phyloP scores from a whole-genome alignment of 2,113 vertebrate genomes.

The Tetraodon nigroviridis region DNA sequence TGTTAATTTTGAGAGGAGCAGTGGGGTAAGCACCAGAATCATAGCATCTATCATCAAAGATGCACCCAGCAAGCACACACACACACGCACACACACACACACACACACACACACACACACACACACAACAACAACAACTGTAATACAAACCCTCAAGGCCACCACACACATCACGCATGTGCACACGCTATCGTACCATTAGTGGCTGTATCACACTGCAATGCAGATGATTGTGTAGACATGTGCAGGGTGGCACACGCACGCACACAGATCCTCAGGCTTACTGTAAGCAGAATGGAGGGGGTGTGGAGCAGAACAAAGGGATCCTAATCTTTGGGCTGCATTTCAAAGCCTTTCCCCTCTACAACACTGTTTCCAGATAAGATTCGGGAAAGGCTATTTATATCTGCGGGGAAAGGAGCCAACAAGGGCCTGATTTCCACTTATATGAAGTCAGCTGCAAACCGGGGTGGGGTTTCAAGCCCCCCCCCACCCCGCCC shows the following conservation, averaged over 20 bases:
- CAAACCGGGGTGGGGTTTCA: constrained; percentile 71
- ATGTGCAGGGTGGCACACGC: constrained; percentile 33
- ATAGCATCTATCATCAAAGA: constrained; percentile 70
- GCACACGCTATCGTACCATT: constrained; percentile 56
- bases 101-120: constrained; percentile 52
- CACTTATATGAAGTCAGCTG: constrained; percentile 74
- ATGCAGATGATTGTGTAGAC: constrained; percentile 48
- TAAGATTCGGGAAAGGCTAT: constrained; percentile 73
- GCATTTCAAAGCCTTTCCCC: constrained; percentile 72
- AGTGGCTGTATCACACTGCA: constrained; percentile 40
- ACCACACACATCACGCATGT: constrained; percentile 29
- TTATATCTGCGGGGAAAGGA: constrained; percentile 66
- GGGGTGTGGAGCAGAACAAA: constrained; percentile 70
- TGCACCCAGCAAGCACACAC: constrained; percentile 61
- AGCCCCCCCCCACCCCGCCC: too few species aligned
- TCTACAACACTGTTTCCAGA: constrained; percentile 70
- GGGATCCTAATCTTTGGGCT: constrained; percentile 71
- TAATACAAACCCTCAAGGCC: constrained; percentile 46
- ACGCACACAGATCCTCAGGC: constrained; percentile 58
- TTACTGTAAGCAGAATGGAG: constrained; percentile 72
- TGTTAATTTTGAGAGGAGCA: constrained; percentile 74
- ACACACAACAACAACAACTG: constrained; percentile 29
- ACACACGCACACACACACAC: constrained; percentile 44
- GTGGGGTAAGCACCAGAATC: constrained; percentile 65
- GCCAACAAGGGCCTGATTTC: constrained; percentile 66